A percentile compares a stretch with the other conserved stretches of the same genome.
Evolutionary conservation across 1,140 invertebrate genomes (phyloP).

Genomic region (Drosophila jambulina): DNA sequence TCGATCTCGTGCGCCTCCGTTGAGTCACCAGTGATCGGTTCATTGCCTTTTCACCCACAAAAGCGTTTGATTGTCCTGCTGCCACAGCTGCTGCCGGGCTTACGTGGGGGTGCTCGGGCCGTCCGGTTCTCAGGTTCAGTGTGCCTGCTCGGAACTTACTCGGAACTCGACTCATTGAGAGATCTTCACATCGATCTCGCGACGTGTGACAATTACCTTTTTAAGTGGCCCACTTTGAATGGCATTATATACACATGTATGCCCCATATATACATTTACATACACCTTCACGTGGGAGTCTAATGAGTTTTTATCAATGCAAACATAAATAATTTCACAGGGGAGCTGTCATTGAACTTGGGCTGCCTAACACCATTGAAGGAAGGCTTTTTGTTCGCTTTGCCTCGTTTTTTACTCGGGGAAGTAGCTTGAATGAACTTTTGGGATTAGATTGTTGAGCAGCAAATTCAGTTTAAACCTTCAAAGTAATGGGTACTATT

Average conservation of each 20-base stretch:
- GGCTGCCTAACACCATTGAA: conserved; percentile 20
- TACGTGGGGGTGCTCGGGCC: conserved; percentile 30
- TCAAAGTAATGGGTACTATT: not conserved
- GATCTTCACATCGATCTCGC: conserved; percentile 40
- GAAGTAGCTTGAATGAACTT: conserved; percentile 25
- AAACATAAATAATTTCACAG: conserved; percentile 36
- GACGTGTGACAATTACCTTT: conserved; percentile 76
- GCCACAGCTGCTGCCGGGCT: conserved; percentile 48
- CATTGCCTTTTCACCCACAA: conserved; percentile 74
- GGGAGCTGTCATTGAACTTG: conserved; percentile 46
- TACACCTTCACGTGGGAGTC: conserved; percentile 27
- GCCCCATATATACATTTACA: not conserved
- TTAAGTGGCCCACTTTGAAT: conserved; percentile 66
- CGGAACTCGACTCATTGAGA: conserved; percentile 35
- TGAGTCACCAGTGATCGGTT: conserved; percentile 49
- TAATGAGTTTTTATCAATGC: conserved; percentile 38
- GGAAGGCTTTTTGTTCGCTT: conserved; percentile 26
- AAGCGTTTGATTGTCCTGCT: conserved; percentile 25
- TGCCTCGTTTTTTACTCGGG: conserved; percentile 9
- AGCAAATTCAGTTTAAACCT: conserved; percentile 17
- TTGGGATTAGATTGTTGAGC: conserved; percentile 14
- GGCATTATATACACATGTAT: conserved; percentile 18
- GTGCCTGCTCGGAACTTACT: conserved; percentile 27
- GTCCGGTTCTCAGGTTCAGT: conserved; percentile 47
- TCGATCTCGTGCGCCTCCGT: conserved; percentile 4